Evolutionary conservation across 2,113 vertebrate species (phyloP).

Genomic region (Chaetodon auriga): DNA sequence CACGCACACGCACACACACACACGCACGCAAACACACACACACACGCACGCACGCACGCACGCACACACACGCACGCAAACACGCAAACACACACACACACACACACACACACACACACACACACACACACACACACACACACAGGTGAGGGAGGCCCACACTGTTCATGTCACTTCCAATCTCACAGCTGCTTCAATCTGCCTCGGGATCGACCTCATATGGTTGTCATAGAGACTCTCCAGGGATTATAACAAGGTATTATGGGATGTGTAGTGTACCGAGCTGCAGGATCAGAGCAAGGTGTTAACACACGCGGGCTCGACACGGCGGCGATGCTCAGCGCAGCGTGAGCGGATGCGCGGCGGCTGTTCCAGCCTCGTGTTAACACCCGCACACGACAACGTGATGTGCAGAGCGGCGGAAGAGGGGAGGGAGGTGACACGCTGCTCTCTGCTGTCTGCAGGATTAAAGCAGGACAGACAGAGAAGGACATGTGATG

Average conservation of each 20-base stretch:
- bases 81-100: slow-evolving; percentile 6
- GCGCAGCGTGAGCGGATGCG: slow-evolving; percentile 42
- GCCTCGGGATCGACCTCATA: slow-evolving; percentile 44
- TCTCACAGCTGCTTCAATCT: slow-evolving; percentile 60
- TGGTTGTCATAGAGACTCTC: slow-evolving; percentile 72
- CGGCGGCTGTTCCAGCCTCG: slow-evolving; percentile 31
- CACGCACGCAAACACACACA: no score
- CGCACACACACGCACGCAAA: neutral
- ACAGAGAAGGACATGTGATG: slow-evolving; percentile 20
- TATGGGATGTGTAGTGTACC: slow-evolving; percentile 69
- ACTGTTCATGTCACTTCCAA: slow-evolving; percentile 61
- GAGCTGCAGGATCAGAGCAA: slow-evolving; percentile 54
- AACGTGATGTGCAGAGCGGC: slow-evolving; percentile 54
- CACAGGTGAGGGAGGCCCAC: slow-evolving; percentile 45
- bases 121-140: neutral
- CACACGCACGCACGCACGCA: neutral
- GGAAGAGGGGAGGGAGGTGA: slow-evolving; percentile 52
- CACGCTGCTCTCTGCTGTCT: neutral
- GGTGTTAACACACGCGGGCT: slow-evolving; percentile 48
- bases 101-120: slow-evolving; percentile 13
- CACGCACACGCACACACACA: no score
- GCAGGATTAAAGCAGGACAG: slow-evolving; percentile 37
- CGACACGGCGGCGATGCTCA: slow-evolving; percentile 28
- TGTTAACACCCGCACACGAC: slow-evolving; percentile 72
- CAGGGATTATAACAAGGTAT: slow-evolving; percentile 71